These are phyloP conservation scores for Entomyzon cyanotis DNA, from an alignment of 2,113 vertebrate species.

Conservation along the genomic window DNA sequence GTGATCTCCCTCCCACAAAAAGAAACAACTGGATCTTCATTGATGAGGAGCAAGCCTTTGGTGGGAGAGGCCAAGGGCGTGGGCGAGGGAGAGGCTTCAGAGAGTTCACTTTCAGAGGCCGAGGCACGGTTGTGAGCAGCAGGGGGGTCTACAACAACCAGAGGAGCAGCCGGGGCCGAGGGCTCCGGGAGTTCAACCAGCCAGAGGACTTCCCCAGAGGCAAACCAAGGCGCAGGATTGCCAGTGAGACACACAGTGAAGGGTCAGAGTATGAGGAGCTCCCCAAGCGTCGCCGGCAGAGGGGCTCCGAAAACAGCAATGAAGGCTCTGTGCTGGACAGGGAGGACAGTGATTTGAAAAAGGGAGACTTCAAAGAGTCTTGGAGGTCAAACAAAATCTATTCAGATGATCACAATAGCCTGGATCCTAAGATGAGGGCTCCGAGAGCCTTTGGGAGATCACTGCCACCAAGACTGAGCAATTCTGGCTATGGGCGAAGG, in stretches of 20 bases:
- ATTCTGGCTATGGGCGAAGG: conserved; percentile 81
- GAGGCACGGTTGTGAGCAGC: conserved; percentile 50
- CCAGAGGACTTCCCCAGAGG: conserved; percentile 86
- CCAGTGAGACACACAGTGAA: conserved; percentile 94
- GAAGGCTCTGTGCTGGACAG: conserved; percentile 65
- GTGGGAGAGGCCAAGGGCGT: conserved; percentile 83
- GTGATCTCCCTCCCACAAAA: conserved; percentile 79
- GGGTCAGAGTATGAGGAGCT: conserved; percentile 95
- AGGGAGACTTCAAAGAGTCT: conserved; percentile 85
- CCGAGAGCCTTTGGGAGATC: conserved; percentile 83
- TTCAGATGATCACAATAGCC: conserved; percentile 79
- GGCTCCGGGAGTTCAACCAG: conserved; percentile 81
- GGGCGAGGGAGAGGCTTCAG: conserved; percentile 87
- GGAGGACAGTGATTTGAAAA: conserved; percentile 77
- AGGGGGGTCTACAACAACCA: conserved; percentile 72
- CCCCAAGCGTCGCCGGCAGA: conserved; percentile 90
- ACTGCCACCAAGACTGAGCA: conserved; percentile 89
- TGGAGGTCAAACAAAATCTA: conserved; percentile 93
- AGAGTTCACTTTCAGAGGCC: conserved; percentile 88
- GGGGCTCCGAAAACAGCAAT: conserved; percentile 82
- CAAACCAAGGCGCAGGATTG: conserved; percentile 88
- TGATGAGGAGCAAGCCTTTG: conserved; percentile 95
- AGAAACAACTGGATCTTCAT: conserved; percentile 98
- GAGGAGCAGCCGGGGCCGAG: conserved; percentile 79
- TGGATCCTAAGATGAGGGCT: conserved; percentile 78